Conservation (phyloP, 2,797 vertebrate genomes). For the Hydrophis major region DNA sequence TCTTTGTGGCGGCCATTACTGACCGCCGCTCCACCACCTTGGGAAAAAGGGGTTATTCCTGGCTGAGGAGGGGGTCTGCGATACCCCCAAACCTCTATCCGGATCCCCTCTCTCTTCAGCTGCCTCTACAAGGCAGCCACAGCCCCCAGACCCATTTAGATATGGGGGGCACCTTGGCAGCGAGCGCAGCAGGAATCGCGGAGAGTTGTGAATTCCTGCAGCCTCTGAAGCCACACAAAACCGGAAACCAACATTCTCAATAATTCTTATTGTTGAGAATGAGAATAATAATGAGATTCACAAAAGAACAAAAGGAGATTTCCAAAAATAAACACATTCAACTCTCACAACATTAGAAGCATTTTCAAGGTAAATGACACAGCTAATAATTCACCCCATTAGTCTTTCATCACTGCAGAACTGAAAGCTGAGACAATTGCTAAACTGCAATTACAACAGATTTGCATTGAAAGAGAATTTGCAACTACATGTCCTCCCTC, state of each 20-base stretch:
- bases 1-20: too few species aligned
- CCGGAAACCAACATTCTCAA: not conserved
- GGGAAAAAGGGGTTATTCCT: too few species aligned
- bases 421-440: slow-evolving; percentile 60
- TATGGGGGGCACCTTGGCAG: too few species aligned
- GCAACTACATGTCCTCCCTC: slow-evolving; percentile 37
- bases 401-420: slow-evolving; percentile 59
- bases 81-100: too few species aligned
- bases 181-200: too few species aligned
- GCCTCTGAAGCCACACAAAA: too few species aligned
- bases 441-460: slow-evolving; percentile 62
- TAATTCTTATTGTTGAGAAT: not conserved
- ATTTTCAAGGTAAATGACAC: slow-evolving; percentile 52
- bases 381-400: slow-evolving; percentile 62
- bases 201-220: too few species aligned
- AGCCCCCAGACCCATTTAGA: too few species aligned
- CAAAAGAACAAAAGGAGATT: not conserved
- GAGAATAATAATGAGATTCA: slow-evolving; percentile 25
- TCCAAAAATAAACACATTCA: slow-evolving; percentile 37
- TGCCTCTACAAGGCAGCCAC: too few species aligned
- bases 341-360: slow-evolving; percentile 54
- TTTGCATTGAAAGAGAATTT: slow-evolving; percentile 55
- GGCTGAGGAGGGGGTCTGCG: too few species aligned
- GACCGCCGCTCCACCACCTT: too few species aligned
- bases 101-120: too few species aligned